Base-by-base conservation (phyloP, 2,888 invertebrate species). In the Dasysyrphus tricinctus region DNA sequence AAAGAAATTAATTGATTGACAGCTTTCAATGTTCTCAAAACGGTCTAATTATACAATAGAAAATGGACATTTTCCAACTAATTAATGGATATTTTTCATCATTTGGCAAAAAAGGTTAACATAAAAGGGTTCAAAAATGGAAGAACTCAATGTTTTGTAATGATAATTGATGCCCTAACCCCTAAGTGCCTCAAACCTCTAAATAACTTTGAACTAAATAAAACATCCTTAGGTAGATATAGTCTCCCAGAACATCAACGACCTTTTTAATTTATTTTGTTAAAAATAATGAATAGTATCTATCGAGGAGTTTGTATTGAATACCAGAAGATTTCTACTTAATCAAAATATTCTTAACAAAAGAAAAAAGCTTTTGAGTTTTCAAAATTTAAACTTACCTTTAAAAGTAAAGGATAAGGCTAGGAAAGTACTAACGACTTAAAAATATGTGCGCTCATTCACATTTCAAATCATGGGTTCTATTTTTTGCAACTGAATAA, bases 1-100 rank as follows among this genome's bases (percentile, higher is more conserved):
- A 57, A 24, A 72, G 9, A 51, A 39, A 42, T 78, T 86, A 86
- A 86, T 86, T 86, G 86, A 86, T 86, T 86, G 86, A 82, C 86
- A 54, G 75, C 29, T 78, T 86, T 75, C 57, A 79, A 32, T 75
- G 65, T 67, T 63, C 51, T 19, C 32, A 39, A 47, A 63, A 65
- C 57, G 49, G 56, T 63, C 47, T 74, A 63, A 73, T 77, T 77
- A 72, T 59, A 44, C 16, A 44, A 57, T 54, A 67, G 65, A 79
- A 73, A 80, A 44, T 63, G 70, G 56, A 6, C 59, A 59, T 59
- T 76, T 73, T 32, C 6, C 14, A 49, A 34, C 49, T 79, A 81
- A 82, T 86, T 86, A 79, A 82, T 75, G 74, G 72, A 54, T 57
- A 67, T 49, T 86, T 75, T 65, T 59, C 44, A 65, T 78, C 72